A percentile compares a stretch with the other conserved stretches of the same genome.
Conservation (phyloP, 1,140 invertebrate species). For the Rhynchophorus ferrugineus region DNA sequence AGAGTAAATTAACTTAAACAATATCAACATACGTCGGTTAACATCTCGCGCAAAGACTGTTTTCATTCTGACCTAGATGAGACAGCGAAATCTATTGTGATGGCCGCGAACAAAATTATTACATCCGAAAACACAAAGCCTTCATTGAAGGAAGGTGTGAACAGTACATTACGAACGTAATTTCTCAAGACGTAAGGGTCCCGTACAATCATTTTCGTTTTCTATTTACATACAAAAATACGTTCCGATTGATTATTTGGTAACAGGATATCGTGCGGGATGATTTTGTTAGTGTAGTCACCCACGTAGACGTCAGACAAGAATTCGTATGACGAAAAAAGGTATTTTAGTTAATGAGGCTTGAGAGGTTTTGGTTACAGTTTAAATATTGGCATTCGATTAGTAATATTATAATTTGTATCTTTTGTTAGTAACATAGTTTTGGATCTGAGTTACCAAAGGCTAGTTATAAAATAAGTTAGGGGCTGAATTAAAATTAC, state of each 20-base stretch:
- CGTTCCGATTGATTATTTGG: slow-evolving; percentile 5
- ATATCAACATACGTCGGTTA: no score
- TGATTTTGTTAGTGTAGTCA: not conserved
- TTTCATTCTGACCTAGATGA: not conserved
- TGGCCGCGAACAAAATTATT: not conserved
- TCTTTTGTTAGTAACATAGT: no score
- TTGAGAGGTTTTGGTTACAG: no score
- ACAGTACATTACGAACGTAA: slow-evolving; percentile 4
- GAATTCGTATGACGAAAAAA: no score
- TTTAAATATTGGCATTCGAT: no score
- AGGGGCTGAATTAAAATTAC: no score
- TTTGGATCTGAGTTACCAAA: no score
- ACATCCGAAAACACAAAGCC: slow-evolving; percentile 2
- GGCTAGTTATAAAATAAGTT: no score
- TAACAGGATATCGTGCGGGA: slow-evolving; percentile 7
- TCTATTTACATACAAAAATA: slow-evolving; percentile 19
- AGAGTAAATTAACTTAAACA: no score
- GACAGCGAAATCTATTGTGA: not conserved
- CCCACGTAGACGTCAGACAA: no score
- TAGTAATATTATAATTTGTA: no score
- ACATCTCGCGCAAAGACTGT: not conserved
- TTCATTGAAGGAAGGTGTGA: slow-evolving; percentile 16
- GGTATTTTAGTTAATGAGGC: no score
- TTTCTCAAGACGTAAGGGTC: not conserved
- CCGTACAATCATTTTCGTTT: slow-evolving; percentile 1